Conservation (phyloP, 2,113 vertebrate species). For the Meriones unguiculatus region DNA sequence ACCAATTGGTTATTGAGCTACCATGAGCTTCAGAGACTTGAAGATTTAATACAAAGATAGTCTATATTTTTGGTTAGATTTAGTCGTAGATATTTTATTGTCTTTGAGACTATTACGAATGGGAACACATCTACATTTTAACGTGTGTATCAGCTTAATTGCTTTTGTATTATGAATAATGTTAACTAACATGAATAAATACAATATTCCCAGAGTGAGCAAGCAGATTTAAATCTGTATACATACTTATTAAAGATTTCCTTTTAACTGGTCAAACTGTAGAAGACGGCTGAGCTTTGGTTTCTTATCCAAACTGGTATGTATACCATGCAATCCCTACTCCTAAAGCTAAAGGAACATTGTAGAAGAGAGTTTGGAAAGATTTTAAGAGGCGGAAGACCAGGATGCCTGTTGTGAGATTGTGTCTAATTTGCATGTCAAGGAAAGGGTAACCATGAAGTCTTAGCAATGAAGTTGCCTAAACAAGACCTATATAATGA, state of each 20-base stretch:
- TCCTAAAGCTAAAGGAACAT: not conserved
- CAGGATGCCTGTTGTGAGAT: not conserved
- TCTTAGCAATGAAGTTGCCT: not conserved
- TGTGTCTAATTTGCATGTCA: not conserved
- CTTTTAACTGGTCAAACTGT: not conserved
- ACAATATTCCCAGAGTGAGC: not conserved
- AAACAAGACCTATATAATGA: not conserved
- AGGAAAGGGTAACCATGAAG: not conserved
- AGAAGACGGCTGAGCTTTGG: not conserved
- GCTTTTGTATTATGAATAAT: not conserved
- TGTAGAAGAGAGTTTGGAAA: not conserved
- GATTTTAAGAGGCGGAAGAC: not conserved
- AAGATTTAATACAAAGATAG: not conserved
- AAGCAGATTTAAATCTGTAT: not conserved
- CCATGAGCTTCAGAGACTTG: not conserved
- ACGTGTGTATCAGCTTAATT: not conserved
- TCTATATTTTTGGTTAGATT: not conserved
- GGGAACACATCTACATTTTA: not conserved
- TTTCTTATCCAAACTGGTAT: not conserved
- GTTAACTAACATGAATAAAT: not conserved
- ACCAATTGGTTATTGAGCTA: no score
- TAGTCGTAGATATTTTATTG: not conserved
- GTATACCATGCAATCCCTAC: not conserved
- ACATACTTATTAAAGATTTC: not conserved
- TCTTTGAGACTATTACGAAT: not conserved